Base-by-base conservation (phyloP, 2,888 invertebrate genomes). In the Metopia argyrocephala region DNA sequence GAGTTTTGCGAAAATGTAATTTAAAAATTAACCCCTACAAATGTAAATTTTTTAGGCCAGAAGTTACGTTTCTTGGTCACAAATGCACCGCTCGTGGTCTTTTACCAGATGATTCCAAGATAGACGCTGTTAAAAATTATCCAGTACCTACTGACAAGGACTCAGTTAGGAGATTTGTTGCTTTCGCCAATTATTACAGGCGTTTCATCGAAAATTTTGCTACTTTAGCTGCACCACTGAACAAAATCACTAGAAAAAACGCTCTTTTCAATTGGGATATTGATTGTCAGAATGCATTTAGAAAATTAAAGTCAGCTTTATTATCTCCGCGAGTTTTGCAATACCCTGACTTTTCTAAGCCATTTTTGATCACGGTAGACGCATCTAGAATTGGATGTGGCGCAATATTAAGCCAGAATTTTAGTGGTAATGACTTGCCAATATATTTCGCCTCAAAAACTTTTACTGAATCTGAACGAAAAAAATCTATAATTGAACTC, bases 1-100 rank as follows among this genome's bases (percentile, higher is more conserved):
- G 62, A 15, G 56, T 54, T 20, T 71, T 45, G 18, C 61, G 54
- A 28, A 61, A 61, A 66, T 48, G 18, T 9, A 73, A 73, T 50
- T 31, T 71, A n/a, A 71, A 71, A 61, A n/a, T 78, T 5, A 56
- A 68, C 38, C 74, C 74, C 20, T 6, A 64, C 23, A 78, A 78
- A 73, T 73, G 69, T 45, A 65, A 64, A 5, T 79, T 74, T 50
- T 46, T 74, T 5, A 27, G 57, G 21, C 52, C 59, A 3, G 71
- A 79, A 56, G 71, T 73, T 3, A 78, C 62, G 12, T 78, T 78
- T 45, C 23, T 73, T 12, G 73, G 62, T 0, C 68, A 73, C 25
- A 68, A 64, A 31, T 78, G 68, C 38, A 59, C 71, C 9, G 46
- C 68, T 31, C 61, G 56, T 12, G 73, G 65, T 23, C 46, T 78